phyloP scores from a whole-genome alignment of 2,113 vertebrate genomes.

The Psammodynastes pulverulentus region DNA sequence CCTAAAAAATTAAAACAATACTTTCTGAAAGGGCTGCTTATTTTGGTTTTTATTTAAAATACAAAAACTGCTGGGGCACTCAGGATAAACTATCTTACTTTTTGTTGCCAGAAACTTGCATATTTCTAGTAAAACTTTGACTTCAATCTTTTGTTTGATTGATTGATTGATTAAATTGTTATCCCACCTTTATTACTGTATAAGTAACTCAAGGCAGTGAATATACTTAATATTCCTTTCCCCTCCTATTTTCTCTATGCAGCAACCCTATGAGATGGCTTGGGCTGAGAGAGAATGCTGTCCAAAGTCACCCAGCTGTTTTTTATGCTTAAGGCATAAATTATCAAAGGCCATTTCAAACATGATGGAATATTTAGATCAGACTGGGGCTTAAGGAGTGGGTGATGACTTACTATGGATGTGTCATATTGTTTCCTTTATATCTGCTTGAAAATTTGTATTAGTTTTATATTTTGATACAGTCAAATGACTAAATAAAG shows the following conservation, averaged over 20 bases:
- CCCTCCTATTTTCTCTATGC: neutral
- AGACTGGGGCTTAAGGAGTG: too few species aligned
- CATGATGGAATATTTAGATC: too few species aligned
- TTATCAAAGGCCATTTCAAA: too few species aligned
- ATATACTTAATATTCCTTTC: neutral
- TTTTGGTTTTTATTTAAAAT: neutral
- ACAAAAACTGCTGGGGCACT: neutral
- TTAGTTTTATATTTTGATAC: too few species aligned
- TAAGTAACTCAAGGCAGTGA: neutral
- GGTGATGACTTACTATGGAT: too few species aligned
- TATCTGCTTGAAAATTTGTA: too few species aligned
- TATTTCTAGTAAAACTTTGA: neutral
- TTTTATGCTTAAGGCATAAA: too few species aligned
- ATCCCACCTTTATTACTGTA: neutral
- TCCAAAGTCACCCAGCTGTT: too few species aligned
- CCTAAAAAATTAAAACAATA: neutral
- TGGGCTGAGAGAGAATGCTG: neutral
- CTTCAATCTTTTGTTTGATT: neutral
- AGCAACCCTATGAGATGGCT: neutral
- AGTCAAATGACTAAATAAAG: too few species aligned
- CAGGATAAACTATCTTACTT: neutral
- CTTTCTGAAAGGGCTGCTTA: neutral
- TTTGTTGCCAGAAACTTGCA: neutral
- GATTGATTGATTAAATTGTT: neutral
- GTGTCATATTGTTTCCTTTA: too few species aligned